Evolutionary conservation across 2,888 invertebrate species (phyloP).

Genomic region (Hypomecis punctinalis): DNA sequence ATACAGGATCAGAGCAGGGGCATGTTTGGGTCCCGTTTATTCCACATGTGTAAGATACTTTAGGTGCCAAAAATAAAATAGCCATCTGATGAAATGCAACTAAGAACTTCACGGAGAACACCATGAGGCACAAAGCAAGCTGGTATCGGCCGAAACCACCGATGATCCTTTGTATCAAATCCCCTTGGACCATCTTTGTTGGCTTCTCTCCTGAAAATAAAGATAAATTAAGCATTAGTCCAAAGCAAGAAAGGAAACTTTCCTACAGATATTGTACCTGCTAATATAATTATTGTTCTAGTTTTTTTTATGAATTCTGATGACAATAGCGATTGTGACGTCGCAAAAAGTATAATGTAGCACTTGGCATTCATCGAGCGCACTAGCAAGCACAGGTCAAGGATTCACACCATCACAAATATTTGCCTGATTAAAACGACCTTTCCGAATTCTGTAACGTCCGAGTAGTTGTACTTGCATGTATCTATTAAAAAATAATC

Average conservation of each 20-base stretch:
- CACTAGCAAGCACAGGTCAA: slow-evolving; percentile 9
- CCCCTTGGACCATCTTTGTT: slow-evolving; percentile 45
- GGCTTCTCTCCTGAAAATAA: slow-evolving; percentile 44
- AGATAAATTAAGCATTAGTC: not conserved
- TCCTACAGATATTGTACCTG: not conserved
- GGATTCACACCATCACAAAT: not conserved
- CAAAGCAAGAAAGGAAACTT: not conserved
- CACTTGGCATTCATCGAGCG: slow-evolving; percentile 10
- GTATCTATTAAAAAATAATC: too few relatives aligned
- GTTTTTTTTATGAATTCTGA: not conserved
- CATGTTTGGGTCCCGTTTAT: slow-evolving; percentile 68
- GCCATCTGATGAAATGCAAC: slow-evolving; percentile 69
- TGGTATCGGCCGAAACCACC: slow-evolving; percentile 80
- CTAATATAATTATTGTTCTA: not conserved
- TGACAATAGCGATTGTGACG: not conserved
- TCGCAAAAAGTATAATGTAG: not conserved
- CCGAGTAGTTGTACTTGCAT: not conserved
- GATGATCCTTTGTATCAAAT: slow-evolving; percentile 70
- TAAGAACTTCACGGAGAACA: slow-evolving; percentile 61
- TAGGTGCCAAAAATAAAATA: slow-evolving; percentile 67
- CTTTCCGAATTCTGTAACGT: slow-evolving; percentile 5
- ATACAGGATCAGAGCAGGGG: slow-evolving; percentile 84
- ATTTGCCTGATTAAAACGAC: slow-evolving; percentile 2
- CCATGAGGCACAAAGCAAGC: slow-evolving; percentile 55
- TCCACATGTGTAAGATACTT: slow-evolving; percentile 51